Evolutionary conservation across 2,888 invertebrate species (phyloP).

Genomic region (Amphipoea lucens): DNA sequence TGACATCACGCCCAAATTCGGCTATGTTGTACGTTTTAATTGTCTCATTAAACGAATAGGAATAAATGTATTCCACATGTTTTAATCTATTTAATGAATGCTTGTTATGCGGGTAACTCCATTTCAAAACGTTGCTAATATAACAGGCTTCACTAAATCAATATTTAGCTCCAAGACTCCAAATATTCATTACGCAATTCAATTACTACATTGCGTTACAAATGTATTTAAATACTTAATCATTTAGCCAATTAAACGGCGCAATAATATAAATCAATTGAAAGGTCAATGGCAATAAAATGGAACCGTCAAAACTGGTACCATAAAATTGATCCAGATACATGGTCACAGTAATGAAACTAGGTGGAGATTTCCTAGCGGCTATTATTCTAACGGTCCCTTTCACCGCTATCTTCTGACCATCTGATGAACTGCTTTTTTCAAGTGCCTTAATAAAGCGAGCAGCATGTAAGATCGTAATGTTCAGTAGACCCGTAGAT

Average conservation of each 20-base stretch:
- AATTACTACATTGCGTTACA: constrained; percentile 57
- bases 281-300: constrained; percentile 74
- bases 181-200: constrained; percentile 59
- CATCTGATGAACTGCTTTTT: constrained; percentile 88
- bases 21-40: constrained; percentile 70
- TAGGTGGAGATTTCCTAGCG: constrained; percentile 83
- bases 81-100: constrained; percentile 64
- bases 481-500: constrained; percentile 85
- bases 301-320: constrained; percentile 74
- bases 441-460: constrained; percentile 88
- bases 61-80: constrained; percentile 73
- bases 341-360: constrained; percentile 72
- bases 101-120: constrained; percentile 24
- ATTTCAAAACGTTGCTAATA: constrained; percentile 16
- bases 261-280: constrained; percentile 72
- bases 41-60: constrained; percentile 73
- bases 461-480: constrained; percentile 88
- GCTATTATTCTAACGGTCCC: constrained; percentile 88
- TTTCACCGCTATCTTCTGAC: constrained; percentile 90
- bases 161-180: constrained; percentile 44
- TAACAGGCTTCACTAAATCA: constrained; percentile 46
- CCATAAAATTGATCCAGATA: constrained; percentile 77
- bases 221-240: constrained; percentile 64
- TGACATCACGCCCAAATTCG: constrained; percentile 67
- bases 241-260: constrained; percentile 64